Conservation (phyloP, 2,797 vertebrate species). For the Melanotaenia trifasciata region DNA sequence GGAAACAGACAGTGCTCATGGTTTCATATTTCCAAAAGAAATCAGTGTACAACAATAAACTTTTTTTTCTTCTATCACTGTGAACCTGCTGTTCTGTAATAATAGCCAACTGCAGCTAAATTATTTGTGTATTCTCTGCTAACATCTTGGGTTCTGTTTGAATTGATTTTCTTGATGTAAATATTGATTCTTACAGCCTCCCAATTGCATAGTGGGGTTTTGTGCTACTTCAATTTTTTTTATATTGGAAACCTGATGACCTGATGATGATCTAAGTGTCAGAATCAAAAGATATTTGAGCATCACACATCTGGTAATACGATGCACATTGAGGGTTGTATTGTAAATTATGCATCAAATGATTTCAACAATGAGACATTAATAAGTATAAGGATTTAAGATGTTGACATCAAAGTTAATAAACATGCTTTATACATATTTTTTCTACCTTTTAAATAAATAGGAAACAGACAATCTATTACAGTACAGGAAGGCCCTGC, state of each 20-base stretch:
- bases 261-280: conserved; percentile 25
- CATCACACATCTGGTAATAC: conserved; percentile 22
- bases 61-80: conserved; percentile 10
- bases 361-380: neutral
- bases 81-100: conserved; percentile 33
- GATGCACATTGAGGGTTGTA: neutral
- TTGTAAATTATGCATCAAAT: conserved; percentile 6
- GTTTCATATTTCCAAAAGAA: conserved; percentile 33
- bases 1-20: conserved; percentile 1
- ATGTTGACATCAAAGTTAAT: neutral
- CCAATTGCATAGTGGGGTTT: conserved; percentile 36
- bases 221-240: conserved; percentile 40
- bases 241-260: conserved; percentile 51
- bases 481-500: neutral
- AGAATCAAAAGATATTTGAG: conserved; percentile 43
- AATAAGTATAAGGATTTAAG: neutral
- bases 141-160: conserved; percentile 41
- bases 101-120: conserved; percentile 26
- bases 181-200: conserved; percentile 52
- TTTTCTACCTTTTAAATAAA: neutral
- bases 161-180: conserved; percentile 50
- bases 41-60: conserved; percentile 10
- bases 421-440: neutral
- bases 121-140: conserved; percentile 31
- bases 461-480: neutral